phyloP scores from a whole-genome alignment of 2,888 invertebrate species.

The Leptothorax acervorum region DNA sequence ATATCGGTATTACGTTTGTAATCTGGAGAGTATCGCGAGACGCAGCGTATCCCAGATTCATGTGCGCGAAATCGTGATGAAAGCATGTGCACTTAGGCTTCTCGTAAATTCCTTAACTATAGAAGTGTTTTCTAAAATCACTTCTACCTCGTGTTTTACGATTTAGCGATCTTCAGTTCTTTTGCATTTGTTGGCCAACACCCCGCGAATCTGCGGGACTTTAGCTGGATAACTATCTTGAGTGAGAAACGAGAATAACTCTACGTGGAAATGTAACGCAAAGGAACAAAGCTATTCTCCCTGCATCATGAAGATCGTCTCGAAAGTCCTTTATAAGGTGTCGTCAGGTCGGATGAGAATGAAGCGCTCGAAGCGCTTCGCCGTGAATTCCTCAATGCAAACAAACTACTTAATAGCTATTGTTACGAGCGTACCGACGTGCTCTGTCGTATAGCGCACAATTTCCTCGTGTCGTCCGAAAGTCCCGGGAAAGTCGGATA shows the following conservation, averaged over 20 bases:
- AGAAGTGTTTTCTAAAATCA: not conserved
- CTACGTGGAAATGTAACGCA: constrained; percentile 27
- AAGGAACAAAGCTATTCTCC: constrained; percentile 21
- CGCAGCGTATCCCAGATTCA: constrained; percentile 35
- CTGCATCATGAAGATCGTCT: constrained; percentile 30
- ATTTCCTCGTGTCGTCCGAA: constrained; percentile 58
- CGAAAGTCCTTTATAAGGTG: constrained; percentile 49
- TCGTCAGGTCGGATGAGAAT: constrained; percentile 26
- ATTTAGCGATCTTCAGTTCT: not conserved
- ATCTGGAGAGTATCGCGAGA: constrained; percentile 11
- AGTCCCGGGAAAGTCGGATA: constrained; percentile 49
- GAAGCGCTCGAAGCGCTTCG: constrained; percentile 55
- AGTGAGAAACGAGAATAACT: constrained; percentile 29
- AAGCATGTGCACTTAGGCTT: not conserved
- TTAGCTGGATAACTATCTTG: constrained; percentile 10
- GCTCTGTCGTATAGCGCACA: constrained; percentile 63
- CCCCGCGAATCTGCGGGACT: not conserved
- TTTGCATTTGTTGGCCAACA: not conserved
- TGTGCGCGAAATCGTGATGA: constrained; percentile 56
- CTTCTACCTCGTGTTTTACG: not conserved
- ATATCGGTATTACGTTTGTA: constrained; percentile 16
- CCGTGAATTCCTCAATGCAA: constrained; percentile 77
- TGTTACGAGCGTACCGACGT: constrained; percentile 74
- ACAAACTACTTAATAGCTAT: constrained; percentile 80
- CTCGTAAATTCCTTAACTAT: not conserved